Percentiles rank a stretch among this genome's conserved stretches.
Evolutionary conservation across 1,140 invertebrate species (phyloP).

Genomic region (Plodia interpunctella): DNA sequence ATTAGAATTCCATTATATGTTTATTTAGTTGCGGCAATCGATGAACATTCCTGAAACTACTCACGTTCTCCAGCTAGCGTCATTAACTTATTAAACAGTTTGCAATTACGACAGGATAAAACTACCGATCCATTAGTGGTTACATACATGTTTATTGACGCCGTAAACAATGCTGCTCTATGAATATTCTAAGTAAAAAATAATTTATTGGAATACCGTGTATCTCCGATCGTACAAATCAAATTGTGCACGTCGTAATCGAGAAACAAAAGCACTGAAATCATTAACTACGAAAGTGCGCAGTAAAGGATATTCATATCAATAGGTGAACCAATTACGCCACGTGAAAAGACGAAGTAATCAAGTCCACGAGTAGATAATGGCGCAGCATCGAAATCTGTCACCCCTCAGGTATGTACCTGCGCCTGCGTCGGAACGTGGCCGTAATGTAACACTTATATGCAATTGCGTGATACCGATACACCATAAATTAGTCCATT

Average conservation of each 20-base stretch:
- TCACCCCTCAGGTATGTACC: slow-evolving; percentile 23
- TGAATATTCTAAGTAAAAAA: slow-evolving; percentile 6
- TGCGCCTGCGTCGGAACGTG: slow-evolving; percentile 16
- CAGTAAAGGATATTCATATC: background rate
- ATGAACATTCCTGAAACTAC: slow-evolving; percentile 35
- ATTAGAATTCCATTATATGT: slow-evolving; percentile 1
- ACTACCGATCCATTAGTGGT: background rate
- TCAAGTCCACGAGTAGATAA: slow-evolving; percentile 40
- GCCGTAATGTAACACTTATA: slow-evolving; percentile 16
- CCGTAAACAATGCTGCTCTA: background rate
- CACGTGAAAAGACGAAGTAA: slow-evolving; percentile 21
- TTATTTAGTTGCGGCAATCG: background rate
- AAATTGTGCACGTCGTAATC: background rate
- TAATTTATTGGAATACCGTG: background rate
- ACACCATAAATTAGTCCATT: slow-evolving; percentile 3
- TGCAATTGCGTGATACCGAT: slow-evolving; percentile 31
- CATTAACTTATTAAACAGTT: slow-evolving; percentile 2
- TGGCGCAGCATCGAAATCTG: slow-evolving; percentile 32
- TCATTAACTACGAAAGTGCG: background rate
- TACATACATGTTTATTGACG: background rate
- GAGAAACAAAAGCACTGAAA: background rate
- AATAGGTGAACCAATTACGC: background rate
- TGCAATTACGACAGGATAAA: slow-evolving; percentile 12
- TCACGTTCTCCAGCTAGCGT: slow-evolving; percentile 27
- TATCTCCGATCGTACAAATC: background rate